A percentile compares a stretch with the other conserved stretches of the same genome.
These are phyloP conservation scores for Lophotriccus pileatus DNA, from an alignment of 2,797 vertebrate species.

Conservation along the genomic window DNA sequence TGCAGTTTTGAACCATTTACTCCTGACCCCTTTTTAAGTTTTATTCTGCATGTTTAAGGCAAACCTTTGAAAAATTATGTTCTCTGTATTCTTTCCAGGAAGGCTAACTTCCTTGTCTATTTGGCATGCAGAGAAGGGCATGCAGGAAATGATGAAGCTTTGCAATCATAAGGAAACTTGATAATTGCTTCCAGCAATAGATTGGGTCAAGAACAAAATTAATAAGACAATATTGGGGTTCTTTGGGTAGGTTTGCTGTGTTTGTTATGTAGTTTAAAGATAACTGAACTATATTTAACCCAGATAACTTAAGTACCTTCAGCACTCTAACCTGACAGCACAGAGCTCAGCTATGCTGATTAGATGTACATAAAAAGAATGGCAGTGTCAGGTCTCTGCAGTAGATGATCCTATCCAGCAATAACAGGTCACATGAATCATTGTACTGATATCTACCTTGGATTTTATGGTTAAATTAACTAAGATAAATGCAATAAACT, in stretches of 20 bases:
- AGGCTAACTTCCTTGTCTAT: background rate
- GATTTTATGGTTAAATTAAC: constrained; percentile 3
- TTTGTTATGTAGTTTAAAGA: constrained; percentile 13
- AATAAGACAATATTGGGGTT: background rate
- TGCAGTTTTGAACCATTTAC: background rate
- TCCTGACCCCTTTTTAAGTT: background rate
- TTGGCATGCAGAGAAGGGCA: background rate
- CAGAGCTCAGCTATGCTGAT: constrained; percentile 17
- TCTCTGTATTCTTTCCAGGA: background rate
- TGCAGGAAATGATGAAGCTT: background rate
- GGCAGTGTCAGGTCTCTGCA: background rate
- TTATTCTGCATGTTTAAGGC: background rate
- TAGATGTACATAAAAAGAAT: background rate
- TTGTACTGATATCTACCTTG: background rate
- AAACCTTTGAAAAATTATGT: background rate
- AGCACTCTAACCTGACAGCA: constrained; percentile 8
- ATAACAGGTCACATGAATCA: background rate
- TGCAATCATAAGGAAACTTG: background rate
- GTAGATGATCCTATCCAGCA: background rate
- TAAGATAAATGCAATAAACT: background rate
- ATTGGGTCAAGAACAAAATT: background rate
- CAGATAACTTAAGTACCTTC: constrained; percentile 7
- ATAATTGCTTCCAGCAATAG: background rate
- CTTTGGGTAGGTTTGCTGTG: background rate
- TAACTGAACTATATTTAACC: constrained; percentile 20